These are phyloP conservation scores for Drosophila parvula DNA, from an alignment of 1,140 invertebrate species.

Conservation along the genomic window DNA sequence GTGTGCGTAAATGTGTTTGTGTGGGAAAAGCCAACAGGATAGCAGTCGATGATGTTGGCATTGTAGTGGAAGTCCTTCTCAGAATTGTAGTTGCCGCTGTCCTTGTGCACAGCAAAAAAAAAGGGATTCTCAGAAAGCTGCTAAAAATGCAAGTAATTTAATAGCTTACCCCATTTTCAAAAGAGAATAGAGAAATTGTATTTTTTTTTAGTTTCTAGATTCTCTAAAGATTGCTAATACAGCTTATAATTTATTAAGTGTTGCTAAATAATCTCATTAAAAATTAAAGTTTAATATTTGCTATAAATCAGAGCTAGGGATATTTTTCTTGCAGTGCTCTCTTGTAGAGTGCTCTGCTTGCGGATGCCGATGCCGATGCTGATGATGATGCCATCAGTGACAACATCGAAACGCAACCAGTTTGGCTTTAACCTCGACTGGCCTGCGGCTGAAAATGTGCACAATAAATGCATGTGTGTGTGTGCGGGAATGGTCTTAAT, in stretches of 20 bases:
- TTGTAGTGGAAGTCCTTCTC: constrained; percentile 47
- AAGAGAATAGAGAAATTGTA: too few species aligned
- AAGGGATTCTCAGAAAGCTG: too few species aligned
- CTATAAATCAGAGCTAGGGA: too few species aligned
- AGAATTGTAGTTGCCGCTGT: constrained; percentile 15
- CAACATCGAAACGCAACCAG: constrained; percentile 31
- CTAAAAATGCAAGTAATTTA: not conserved
- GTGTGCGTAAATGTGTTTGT: constrained; percentile 26
- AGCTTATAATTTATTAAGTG: too few species aligned
- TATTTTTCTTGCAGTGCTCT: not conserved
- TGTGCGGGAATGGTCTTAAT: constrained; percentile 15
- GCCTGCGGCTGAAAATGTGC: constrained; percentile 28
- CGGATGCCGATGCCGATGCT: constrained; percentile 22
- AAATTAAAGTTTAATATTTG: too few species aligned
- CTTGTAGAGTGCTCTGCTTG: constrained; percentile 9
- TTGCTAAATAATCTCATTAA: too few species aligned
- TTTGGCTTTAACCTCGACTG: constrained; percentile 19
- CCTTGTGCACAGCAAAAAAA: constrained; percentile 5
- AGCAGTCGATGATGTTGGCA: constrained; percentile 56
- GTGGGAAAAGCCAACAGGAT: constrained; percentile 51
- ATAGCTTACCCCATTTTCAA: not conserved
- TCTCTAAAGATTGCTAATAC: too few species aligned
- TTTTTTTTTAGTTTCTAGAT: too few species aligned
- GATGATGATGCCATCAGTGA: constrained; percentile 55
- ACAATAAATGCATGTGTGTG: constrained; percentile 40